Base-by-base conservation (phyloP, 1,140 invertebrate species). In the Mizuhopecten yessoensis region DNA sequence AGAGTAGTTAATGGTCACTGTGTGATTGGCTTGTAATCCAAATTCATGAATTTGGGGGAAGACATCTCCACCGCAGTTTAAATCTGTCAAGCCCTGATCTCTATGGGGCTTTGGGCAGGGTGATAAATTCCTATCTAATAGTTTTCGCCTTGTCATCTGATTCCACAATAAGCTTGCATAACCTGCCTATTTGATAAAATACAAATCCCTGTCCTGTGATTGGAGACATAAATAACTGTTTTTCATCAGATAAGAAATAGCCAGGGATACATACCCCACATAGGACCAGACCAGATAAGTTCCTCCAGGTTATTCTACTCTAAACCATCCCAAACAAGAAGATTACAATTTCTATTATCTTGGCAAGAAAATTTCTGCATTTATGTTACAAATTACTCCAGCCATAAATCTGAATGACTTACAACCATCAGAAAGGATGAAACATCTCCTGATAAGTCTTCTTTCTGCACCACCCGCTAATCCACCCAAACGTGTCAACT, bases 181-280 rank as follows among this genome's bases (percentile, higher is more conserved):
- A 90, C 91, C 91, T 88, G 86, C 57, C 86, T 88, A 87, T 89
- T 90, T 90, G 91, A 92, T 92, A 92, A 92, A 87, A 57, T 57
- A 88, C 88, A 92, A 91, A 92, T 87, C 91, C 86, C 2, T 33
- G 57, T 89, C 39, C 90, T 88, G 89, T 88, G 75, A 88, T 87
- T 90, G 88, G 88, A 34, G 86, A 92, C 91, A 92, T 92, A 92
- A 92, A 92, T 92, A 92, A 92, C 89, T 92, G 91, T 87, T 92
- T 90, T 89, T 87, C 87, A 92, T 92, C 91, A 89, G 91, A 92
- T 92, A 92, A 90, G 87, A 75, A 75, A 75, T 75, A 75, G 57
- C 57, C 29, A 29, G 57, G 57, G 57, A 75, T 75, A 75, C 57
- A n/a, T 75, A 75, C 57, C 57, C 57, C 57, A 75, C 17, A 75